Evolutionary conservation across 92 coral and sea anemone genomes (phyloP), one percentile per base, ranked within the genome.

Genomic region (Epizoanthus scotinus): DNA sequence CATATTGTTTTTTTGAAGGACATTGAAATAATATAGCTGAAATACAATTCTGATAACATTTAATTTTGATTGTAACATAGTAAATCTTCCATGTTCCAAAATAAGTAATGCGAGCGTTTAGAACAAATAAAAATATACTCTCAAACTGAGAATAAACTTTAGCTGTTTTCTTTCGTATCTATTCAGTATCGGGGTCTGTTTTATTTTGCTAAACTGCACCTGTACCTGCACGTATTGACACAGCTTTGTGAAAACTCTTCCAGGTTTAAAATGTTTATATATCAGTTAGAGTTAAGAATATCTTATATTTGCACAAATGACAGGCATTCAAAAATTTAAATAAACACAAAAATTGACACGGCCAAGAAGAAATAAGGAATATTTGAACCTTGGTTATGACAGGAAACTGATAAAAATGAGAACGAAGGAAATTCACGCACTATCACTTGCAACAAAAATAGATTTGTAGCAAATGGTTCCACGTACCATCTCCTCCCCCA

Each of bases 231-330:
- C 19, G 4, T 3, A 26, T 64, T 64, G 31, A 20, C 47, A 64
- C 70, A 64, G 70, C 70, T 64, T 60, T 64, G 70, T 29, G 44
- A 64, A 29, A 64, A 14, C 44, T 64, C 70, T 64, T 29, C 8
- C 47, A 64, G 21, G 70, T 64, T 64, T 64, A 44, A 64, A 64
- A 17, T 64, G 36, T 64, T 64, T 64, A 25, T 22, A 64, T 10
- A 64, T 20, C 52, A 47, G 52, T 47, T 47, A 47, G 52, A 47
- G 36, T 62, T 64, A 3, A 44, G 44, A 63, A 64, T 25, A 44
- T 64, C n/a, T 8, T 64, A 15, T 64, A 63, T 63, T 17, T 17
- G 40, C 67, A 24, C 67, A 63, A 27, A 12, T 3, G 70, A 29
- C 26, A 22, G 31, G 44, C 15, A 64, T 34, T 64, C 70, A 64